These are phyloP conservation scores for Nasonovia ribisnigri DNA, from an alignment of 2,888 invertebrate genomes.

Conservation along the genomic window DNA sequence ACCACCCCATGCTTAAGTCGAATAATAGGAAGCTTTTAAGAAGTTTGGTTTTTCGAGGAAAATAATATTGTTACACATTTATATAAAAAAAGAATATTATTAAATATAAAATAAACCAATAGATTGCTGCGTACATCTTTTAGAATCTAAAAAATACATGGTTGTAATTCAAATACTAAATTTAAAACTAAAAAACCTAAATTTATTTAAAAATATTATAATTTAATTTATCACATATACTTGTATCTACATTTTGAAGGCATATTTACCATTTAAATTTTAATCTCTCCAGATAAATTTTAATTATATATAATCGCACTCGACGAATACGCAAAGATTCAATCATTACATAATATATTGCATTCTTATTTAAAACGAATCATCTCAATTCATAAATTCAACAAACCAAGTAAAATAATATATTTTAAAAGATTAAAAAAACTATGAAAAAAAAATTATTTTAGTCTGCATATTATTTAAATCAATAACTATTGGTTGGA, in stretches of 20 bases:
- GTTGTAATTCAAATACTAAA: neutral
- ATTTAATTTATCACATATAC: neutral
- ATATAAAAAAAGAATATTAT: neutral
- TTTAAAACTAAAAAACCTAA: neutral
- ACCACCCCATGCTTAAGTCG: neutral
- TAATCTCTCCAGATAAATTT: neutral
- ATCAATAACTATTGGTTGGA: neutral
- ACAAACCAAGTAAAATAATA: neutral
- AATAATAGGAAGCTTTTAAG: slow-evolving; percentile 10
- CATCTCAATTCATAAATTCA: neutral
- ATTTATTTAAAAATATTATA: neutral
- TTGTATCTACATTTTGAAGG: neutral
- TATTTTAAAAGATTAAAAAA: neutral
- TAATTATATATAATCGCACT: neutral
- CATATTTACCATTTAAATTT: neutral
- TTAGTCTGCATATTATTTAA: neutral
- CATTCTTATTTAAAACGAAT: neutral
- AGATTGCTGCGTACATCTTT: neutral
- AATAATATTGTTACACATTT: neutral
- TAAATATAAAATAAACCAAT: neutral
- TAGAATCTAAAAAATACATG: neutral
- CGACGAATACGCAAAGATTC: neutral
- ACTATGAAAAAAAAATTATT: neutral
- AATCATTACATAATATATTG: neutral
- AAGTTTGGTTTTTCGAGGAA: neutral